phyloP scores from a whole-genome alignment of 2,888 invertebrate genomes.

The Marronus borbonicus region DNA sequence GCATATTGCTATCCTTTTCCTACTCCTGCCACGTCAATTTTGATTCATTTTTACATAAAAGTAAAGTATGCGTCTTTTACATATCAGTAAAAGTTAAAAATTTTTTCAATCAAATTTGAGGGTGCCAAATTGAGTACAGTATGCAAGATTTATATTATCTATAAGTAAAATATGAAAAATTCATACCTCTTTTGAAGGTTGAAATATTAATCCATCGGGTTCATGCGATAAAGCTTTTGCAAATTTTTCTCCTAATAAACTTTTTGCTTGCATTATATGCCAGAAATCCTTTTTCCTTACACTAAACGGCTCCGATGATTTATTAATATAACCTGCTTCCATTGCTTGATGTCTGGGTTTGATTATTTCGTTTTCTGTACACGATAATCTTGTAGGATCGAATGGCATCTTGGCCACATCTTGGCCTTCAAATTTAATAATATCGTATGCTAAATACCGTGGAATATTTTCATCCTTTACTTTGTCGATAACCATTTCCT shows the following conservation, averaged over 20 bases:
- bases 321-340: conserved; percentile 81
- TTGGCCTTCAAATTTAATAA: conserved; percentile 86
- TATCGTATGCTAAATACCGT: conserved; percentile 95
- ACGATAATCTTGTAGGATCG: conserved; percentile 80
- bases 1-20: no score
- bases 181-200: conserved; percentile 86
- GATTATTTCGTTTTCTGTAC: conserved; percentile 83
- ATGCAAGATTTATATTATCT: not conserved
- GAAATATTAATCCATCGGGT: conserved; percentile 98
- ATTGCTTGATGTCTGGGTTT: conserved; percentile 84
- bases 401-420: conserved; percentile 86
- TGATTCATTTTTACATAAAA: no score
- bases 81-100: no score
- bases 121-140: no score
- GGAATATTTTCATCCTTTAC: conserved; percentile 83
- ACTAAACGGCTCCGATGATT: conserved; percentile 89
- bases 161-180: not conserved
- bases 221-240: conserved; percentile 89
- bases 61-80: no score
- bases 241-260: conserved; percentile 88
- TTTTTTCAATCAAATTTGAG: no score
- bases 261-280: conserved; percentile 82
- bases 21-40: no score
- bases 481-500: conserved; percentile 98
- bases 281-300: conserved; percentile 94